These are phyloP conservation scores for Rhimphoctona megacephalus DNA, from an alignment of 2,888 invertebrate genomes.

Conservation along the genomic window DNA sequence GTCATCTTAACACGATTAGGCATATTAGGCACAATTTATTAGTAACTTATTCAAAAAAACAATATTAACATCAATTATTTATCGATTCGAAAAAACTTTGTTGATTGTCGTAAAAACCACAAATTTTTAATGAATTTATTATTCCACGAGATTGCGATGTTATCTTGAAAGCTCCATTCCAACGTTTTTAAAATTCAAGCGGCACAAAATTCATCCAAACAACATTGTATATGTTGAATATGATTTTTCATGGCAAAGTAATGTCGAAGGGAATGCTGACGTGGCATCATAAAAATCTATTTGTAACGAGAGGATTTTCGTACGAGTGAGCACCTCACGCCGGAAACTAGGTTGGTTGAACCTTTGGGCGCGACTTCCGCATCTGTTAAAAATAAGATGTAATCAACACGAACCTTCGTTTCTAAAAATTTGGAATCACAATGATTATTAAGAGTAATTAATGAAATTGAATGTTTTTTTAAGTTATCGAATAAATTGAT, in stretches of 20 bases:
- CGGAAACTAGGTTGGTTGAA: slow-evolving; percentile 76
- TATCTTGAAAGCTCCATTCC: background rate
- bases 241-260: background rate
- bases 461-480: background rate
- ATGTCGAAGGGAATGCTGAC: slow-evolving; percentile 4
- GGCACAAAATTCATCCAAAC: background rate
- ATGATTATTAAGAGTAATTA: background rate
- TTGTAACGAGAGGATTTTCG: slow-evolving; percentile 73
- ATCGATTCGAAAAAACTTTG: background rate
- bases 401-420: slow-evolving; percentile 31
- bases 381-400: slow-evolving; percentile 64
- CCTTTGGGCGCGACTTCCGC: slow-evolving; percentile 74
- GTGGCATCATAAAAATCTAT: slow-evolving; percentile 1
- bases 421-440: background rate
- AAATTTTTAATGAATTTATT: background rate
- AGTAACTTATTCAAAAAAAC: background rate
- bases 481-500: background rate
- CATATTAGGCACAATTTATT: background rate
- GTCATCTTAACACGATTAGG: no score
- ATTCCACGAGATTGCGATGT: background rate
- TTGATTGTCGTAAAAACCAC: background rate
- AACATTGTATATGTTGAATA: background rate
- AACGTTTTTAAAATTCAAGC: background rate
- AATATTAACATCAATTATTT: background rate
- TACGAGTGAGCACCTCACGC: slow-evolving; percentile 74